Percentiles rank a stretch among this genome's conserved stretches.
Evolutionary conservation across 2,888 invertebrate species (phyloP).

Genomic region (Melolontha melolontha): DNA sequence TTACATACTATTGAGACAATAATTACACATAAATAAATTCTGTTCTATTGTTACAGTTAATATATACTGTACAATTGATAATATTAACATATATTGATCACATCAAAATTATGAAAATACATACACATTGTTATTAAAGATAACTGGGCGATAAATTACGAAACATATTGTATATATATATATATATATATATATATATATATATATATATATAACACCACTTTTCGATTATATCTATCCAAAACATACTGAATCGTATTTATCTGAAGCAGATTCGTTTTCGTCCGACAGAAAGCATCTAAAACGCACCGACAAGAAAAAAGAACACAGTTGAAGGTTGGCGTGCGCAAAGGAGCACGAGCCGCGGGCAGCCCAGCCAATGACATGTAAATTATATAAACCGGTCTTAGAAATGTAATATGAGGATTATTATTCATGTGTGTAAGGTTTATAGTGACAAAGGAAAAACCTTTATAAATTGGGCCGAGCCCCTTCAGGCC

Average conservation of each 20-base stretch:
- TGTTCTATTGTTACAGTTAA: no score
- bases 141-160: no score
- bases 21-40: no score
- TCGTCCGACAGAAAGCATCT: constrained; percentile 5
- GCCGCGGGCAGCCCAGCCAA: constrained; percentile 57
- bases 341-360: constrained; percentile 52
- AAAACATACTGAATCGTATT: constrained; percentile 13
- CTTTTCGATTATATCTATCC: constrained; percentile 17
- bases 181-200: no score
- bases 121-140: no score
- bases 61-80: no score
- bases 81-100: no score
- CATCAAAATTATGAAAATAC: no score
- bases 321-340: constrained; percentile 36
- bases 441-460: constrained; percentile 31
- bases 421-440: constrained; percentile 49
- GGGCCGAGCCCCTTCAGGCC: constrained; percentile 27
- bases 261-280: constrained; percentile 10
- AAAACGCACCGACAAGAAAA: constrained; percentile 14
- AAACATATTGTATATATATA: no score
- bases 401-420: constrained; percentile 52
- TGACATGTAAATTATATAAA: constrained; percentile 56
- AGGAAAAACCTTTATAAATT: constrained; percentile 28
- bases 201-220: not conserved
- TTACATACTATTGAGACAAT: no score